Evolutionary conservation across 1,140 invertebrate species (phyloP).

Genomic region (Mycetomoellerius zeteki): DNA sequence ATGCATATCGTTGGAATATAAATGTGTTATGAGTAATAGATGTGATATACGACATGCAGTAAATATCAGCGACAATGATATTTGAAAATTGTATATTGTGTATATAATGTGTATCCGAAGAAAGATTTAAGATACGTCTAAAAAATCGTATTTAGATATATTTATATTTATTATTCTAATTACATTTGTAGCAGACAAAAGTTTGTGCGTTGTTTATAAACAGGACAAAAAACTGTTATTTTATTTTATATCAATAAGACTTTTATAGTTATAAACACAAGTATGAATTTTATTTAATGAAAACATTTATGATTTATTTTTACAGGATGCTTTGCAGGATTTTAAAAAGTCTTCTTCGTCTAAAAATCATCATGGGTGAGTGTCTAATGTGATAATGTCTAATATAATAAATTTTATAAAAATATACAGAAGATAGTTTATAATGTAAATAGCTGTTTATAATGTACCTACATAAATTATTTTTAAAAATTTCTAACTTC

Average conservation of each 20-base stretch:
- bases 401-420: neutral
- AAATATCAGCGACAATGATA: neutral
- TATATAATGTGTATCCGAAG: neutral
- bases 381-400: neutral
- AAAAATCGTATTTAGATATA: neutral
- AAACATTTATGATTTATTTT: slow-evolving; percentile 24
- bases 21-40: neutral
- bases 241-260: neutral
- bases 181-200: neutral
- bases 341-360: slow-evolving; percentile 69
- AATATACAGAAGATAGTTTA: neutral
- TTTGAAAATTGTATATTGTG: neutral
- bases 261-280: too few species aligned
- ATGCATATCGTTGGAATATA: neutral
- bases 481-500: neutral
- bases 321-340: slow-evolving; percentile 77
- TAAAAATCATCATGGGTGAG: slow-evolving; percentile 47
- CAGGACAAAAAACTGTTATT: neutral
- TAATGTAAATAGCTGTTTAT: neutral
- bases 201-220: neutral
- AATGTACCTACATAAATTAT: neutral
- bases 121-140: neutral
- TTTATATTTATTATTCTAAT: neutral
- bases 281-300: neutral
- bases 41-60: neutral